Evolutionary conservation across 2,113 vertebrate species (phyloP).

Genomic region (Pogonocichla stellata): DNA sequence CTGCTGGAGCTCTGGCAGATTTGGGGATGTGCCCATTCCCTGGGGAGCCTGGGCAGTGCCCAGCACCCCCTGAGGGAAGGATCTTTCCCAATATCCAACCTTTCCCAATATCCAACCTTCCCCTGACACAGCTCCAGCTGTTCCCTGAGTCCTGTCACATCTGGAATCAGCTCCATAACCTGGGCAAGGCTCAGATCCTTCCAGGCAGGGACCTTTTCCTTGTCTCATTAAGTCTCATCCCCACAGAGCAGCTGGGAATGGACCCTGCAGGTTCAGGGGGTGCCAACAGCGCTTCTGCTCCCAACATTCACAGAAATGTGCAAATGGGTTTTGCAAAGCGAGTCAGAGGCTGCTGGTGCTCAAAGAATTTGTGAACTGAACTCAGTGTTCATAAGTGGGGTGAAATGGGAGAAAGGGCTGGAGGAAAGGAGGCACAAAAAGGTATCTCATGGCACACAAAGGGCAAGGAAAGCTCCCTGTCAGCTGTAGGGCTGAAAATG

Average conservation of each 20-base stretch:
- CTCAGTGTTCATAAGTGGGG: not conserved
- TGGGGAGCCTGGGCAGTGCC: not conserved
- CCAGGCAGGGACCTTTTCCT: not conserved
- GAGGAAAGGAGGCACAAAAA: not conserved
- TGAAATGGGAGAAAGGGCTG: not conserved
- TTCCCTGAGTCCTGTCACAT: rapidly evolving
- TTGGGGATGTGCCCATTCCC: not conserved
- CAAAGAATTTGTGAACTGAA: not conserved
- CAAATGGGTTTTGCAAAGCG: not conserved
- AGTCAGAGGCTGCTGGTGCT: not conserved
- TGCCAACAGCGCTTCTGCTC: not conserved
- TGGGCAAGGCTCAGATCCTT: not conserved
- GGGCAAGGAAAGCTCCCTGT: not conserved
- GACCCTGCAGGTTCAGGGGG: not conserved
- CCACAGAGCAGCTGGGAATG: not conserved
- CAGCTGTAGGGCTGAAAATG: not conserved
- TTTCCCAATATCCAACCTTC: rapidly evolving
- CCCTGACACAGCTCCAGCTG: not conserved
- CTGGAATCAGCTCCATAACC: not conserved
- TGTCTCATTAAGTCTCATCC: too few relatives aligned
- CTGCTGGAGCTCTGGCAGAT: not conserved
- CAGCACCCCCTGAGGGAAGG: not conserved
- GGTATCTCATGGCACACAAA: not conserved
- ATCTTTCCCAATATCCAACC: too few relatives aligned
- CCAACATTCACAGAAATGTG: not conserved